phyloP scores from a whole-genome alignment of 2,797 vertebrate species.

The Pangasius mekongensis region DNA sequence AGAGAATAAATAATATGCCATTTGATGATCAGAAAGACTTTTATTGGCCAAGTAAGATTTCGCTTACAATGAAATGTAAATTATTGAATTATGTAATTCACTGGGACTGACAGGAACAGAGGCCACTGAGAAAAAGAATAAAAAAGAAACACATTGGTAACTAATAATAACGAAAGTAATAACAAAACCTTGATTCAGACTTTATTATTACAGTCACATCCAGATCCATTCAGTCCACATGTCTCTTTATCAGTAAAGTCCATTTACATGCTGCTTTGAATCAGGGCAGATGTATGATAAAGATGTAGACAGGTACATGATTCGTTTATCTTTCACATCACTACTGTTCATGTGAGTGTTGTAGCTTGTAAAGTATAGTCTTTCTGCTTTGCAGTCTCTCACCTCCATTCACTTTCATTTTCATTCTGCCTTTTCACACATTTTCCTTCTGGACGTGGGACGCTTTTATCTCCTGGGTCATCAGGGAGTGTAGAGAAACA shows the following conservation, averaged over 20 bases:
- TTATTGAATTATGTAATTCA: too few relatives aligned
- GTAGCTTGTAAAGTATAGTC: not conserved
- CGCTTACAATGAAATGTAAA: not conserved
- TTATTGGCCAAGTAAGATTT: not conserved
- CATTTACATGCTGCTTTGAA: not conserved
- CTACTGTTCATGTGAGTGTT: not conserved
- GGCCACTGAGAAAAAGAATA: not conserved
- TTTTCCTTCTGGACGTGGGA: not conserved
- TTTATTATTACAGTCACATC: not conserved
- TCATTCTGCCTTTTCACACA: slow-evolving; percentile 23
- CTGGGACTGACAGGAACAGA: not conserved
- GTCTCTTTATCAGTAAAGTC: not conserved
- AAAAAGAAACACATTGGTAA: not conserved
- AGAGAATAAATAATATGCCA: not conserved
- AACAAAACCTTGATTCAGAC: not conserved
- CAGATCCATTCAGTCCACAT: not conserved
- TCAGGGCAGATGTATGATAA: not conserved
- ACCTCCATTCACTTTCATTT: slow-evolving; percentile 15
- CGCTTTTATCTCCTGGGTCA: slow-evolving; percentile 14
- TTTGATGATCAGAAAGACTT: not conserved
- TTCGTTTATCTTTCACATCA: slow-evolving; percentile 1
- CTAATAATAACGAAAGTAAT: not conserved
- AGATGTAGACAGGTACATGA: not conserved
- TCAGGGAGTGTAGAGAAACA: not conserved
- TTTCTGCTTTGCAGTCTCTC: not conserved